Evolutionary conservation across 1,140 invertebrate genomes (phyloP).

Genomic region (Cydia fagiglandana): DNA sequence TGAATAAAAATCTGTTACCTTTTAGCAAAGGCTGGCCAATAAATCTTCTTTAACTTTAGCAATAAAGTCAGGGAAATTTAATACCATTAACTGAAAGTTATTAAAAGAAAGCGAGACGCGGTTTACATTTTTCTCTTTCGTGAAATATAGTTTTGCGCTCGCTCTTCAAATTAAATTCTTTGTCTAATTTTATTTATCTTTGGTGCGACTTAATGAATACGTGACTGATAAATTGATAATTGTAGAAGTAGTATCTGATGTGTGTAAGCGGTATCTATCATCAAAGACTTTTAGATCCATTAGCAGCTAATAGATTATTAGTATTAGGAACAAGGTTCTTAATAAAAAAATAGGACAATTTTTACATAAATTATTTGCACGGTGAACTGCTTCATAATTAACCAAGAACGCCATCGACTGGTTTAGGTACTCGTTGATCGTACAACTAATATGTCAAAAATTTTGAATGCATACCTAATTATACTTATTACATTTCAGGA

Average conservation of each 20-base stretch:
- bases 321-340: too few species aligned
- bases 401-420: too few species aligned
- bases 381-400: too few species aligned
- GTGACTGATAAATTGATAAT: slow-evolving; percentile 16
- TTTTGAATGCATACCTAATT: too few species aligned
- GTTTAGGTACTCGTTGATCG: too few species aligned
- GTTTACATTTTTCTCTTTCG: slow-evolving; percentile 25
- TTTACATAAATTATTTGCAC: too few species aligned
- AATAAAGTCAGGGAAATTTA: slow-evolving; percentile 31
- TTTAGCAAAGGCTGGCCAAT: slow-evolving; percentile 24
- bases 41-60: slow-evolving; percentile 31
- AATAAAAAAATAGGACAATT: too few species aligned
- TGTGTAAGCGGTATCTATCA: neutral
- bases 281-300: neutral
- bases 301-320: neutral
- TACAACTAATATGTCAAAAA: too few species aligned
- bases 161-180: slow-evolving; percentile 24
- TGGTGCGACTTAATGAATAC: slow-evolving; percentile 7
- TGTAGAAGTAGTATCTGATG: neutral
- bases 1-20: slow-evolving; percentile 27
- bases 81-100: slow-evolving; percentile 32
- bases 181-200: slow-evolving; percentile 16
- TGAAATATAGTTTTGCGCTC: slow-evolving; percentile 11
- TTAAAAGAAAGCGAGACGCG: slow-evolving; percentile 27
- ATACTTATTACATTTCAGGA: too few species aligned